phyloP scores from a whole-genome alignment of 2,888 invertebrate genomes.

The Cephus pulcher region DNA sequence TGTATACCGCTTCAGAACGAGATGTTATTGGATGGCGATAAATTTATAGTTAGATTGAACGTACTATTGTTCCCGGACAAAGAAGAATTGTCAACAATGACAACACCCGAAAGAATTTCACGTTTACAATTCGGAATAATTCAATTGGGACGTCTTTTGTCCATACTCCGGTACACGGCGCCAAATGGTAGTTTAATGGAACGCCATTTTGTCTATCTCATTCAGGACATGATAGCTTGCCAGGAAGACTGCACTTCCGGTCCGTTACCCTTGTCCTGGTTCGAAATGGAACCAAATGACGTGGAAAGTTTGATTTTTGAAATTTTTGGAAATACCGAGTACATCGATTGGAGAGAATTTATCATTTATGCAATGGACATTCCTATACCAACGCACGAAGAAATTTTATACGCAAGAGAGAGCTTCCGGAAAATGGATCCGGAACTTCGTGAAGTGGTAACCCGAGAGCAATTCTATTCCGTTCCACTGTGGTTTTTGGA shows the following conservation, averaged over 20 bases:
- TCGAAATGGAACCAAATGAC: conserved; percentile 64
- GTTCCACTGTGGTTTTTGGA: conserved; percentile 66
- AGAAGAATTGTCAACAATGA: conserved; percentile 19
- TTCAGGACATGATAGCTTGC: conserved; percentile 70
- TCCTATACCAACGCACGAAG: conserved; percentile 69
- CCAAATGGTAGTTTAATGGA: conserved; percentile 64
- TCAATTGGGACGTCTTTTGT: conserved; percentile 48
- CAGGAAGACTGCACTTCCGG: conserved; percentile 65
- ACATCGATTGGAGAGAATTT: conserved; percentile 77
- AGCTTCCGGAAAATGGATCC: conserved; percentile 68
- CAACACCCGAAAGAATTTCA: conserved; percentile 26
- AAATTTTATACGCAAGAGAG: conserved; percentile 69
- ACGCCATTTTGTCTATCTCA: conserved; percentile 68
- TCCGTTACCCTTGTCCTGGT: conserved; percentile 64
- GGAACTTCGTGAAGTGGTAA: conserved; percentile 57
- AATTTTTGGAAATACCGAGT: conserved; percentile 71
- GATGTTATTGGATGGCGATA: conserved; percentile 68
- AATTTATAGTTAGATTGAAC: conserved; percentile 67
- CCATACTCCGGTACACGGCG: conserved; percentile 64
- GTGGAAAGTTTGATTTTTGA: conserved; percentile 66
- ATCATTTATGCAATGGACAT: conserved; percentile 72
- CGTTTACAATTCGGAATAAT: conserved; percentile 41
- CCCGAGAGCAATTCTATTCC: conserved; percentile 55
- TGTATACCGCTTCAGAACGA: conserved; percentile 67
- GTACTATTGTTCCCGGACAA: conserved; percentile 58